Evolutionary conservation across 2,797 vertebrate species (phyloP).

Genomic region (Notolabrus celidotus): DNA sequence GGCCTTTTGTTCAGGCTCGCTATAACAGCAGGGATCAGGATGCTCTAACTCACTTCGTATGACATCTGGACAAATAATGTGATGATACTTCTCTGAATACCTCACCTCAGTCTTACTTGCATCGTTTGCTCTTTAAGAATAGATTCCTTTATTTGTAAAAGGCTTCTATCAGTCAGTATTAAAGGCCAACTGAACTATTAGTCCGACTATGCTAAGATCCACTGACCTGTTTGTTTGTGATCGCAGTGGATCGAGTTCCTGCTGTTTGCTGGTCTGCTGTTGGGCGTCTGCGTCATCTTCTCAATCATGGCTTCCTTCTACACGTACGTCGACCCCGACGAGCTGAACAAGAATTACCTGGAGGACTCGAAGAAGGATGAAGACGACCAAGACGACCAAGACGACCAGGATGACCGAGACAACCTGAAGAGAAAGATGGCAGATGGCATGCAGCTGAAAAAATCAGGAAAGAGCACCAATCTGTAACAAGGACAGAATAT

Average conservation of each 20-base stretch:
- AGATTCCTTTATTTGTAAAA: too few species aligned
- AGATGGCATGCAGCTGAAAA: constrained; percentile 26
- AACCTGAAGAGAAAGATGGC: constrained; percentile 24
- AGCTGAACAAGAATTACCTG: constrained; percentile 66
- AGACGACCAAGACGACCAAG: constrained; percentile 33
- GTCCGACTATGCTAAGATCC: too few species aligned
- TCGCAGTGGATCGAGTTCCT: constrained; percentile 95
- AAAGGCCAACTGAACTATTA: too few species aligned
- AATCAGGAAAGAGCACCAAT: constrained; percentile 54
- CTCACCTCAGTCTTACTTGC: too few species aligned
- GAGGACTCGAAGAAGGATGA: constrained; percentile 50
- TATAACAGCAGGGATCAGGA: too few species aligned
- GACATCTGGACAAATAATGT: too few species aligned
- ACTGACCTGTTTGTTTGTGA: constrained; percentile 9
- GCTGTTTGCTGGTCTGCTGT: constrained; percentile 91
- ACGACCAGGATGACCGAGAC: constrained; percentile 36
- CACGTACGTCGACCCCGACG: constrained; percentile 86
- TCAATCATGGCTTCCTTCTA: constrained; percentile 95
- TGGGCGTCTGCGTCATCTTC: constrained; percentile 92
- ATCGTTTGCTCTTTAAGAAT: too few species aligned
- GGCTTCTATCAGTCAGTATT: too few species aligned
- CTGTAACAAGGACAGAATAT: too few species aligned
- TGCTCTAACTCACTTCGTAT: too few species aligned
- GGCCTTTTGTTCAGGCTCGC: too few species aligned
- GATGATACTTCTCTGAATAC: too few species aligned